These are phyloP conservation scores for Botrylloides violaceus DNA, from an alignment of 23 tunicate species.

Conservation along the genomic window DNA sequence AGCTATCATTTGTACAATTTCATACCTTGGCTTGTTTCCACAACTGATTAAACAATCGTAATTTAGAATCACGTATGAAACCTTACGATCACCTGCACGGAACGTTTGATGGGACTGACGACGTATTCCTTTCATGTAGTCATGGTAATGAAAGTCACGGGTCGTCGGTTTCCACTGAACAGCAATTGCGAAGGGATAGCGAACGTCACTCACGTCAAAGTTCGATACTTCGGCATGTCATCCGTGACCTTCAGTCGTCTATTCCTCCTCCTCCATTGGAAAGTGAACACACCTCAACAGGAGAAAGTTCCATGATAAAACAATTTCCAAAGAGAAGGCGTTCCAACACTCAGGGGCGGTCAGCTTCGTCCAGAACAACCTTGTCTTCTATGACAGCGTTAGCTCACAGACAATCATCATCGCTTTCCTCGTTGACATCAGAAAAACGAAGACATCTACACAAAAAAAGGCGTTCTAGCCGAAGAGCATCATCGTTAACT, in stretches of 20 bases:
- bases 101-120: conserved; percentile 3
- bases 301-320: background rate
- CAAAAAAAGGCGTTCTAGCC: background rate
- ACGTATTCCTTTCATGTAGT: conserved; percentile 21
- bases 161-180: conserved; percentile 74
- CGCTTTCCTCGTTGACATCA: background rate
- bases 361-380: background rate
- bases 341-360: background rate
- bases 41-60: background rate
- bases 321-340: background rate
- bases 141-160: conserved; percentile 10
- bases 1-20: background rate
- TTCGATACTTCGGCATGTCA: background rate
- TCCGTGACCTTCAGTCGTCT: background rate
- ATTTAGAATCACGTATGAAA: background rate
- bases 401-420: background rate
- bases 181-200: conserved; percentile 2
- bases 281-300: background rate
- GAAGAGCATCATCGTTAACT: background rate
- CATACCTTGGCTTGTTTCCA: background rate
- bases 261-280: background rate
- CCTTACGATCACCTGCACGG: background rate
- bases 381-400: background rate
- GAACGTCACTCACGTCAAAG: conserved; percentile 11
- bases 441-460: background rate